Evolutionary conservation across 1,140 invertebrate species (phyloP), one percentile per base, ranked within the genome.

Genomic region (Myzus persicae): DNA sequence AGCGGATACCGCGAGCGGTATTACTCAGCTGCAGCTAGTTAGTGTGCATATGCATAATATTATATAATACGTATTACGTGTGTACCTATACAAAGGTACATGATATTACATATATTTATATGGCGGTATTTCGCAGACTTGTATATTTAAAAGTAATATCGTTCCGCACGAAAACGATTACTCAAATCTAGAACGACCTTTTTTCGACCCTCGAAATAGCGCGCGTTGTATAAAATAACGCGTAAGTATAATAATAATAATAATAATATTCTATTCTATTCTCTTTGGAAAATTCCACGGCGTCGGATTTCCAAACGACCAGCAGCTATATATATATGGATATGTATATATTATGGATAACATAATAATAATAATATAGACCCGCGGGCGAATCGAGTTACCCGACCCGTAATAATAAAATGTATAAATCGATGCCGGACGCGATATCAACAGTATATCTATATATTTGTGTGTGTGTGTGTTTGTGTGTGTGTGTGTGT

Each of bases 191-290:
- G n/a, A 48, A 88, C n/a, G 31, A 87, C 87, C 44, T 48, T 88
- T 48, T 44, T 48, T 88, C 87, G 18, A 88, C 87, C 87, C 87
- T 48, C 18, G n/a, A 88, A 88, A 88, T 88, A 88, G 85, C 26
- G 8, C 42, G 46, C 42, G 42, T 87, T 88, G 44, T 48, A 87
- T 31, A 87, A 87, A 46, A 87, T 31, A 67, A 18, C 44, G 44
- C n/a, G n/a, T 88, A 24, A 31, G 82, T 36, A n/a, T 87, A 87
- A 87, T 46, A 87, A 40, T 85, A 44, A n/a, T 87, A 87, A 85
- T 44, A 87, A 40, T 84, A 42, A 40, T 84, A 42, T 26, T 42
- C 42, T 40, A 31, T 44, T 44, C 84, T 44, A 44, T 85, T 85
- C 84, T 85, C 84, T 85, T 85, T 82, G n/a, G 22, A 4, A 76